Base-by-base conservation (phyloP, 2,113 vertebrate genomes). In the Siniperca knerii region DNA sequence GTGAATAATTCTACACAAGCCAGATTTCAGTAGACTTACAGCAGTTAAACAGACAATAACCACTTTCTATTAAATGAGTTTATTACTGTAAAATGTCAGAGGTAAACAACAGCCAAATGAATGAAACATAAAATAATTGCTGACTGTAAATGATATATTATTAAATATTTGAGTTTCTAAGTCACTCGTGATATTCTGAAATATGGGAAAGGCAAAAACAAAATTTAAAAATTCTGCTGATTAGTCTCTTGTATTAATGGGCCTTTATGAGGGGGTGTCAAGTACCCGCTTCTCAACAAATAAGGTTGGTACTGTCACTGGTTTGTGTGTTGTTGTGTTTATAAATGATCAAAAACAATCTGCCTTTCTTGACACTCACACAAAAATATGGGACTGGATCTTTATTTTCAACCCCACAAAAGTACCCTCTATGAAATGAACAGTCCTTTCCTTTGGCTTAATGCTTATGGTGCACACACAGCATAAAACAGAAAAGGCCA, bases 371-470 rank as follows among this genome's bases (percentile, higher is more conserved):
- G 9, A 50, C 23, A 0, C 6, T 2, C 10, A 46, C n/a, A 20
- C 48, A 42, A 54, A 54, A 16, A 60, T 67, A 50, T 10, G 4
- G 80, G 33, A 77, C 21, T 83, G 60, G 25, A 65, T 29, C 25
- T 55, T 65, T 71, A 70, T 46, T 70, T 68, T 54, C 8, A 61
- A 40, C 12, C 23, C 7, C 37, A 66, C 10, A 29, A 60, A 67
- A 52, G 4, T 42, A 16, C 21, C 23, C 16, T 48, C 40, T 13
- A 55, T 69, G 4, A 76, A 65, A 52, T 37, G 18, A 52, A 55
- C 12, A 18, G 13, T 52, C 2, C 33, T 44, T 33, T n/a, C 23
- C 46, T 35, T 23, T 64, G 46, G 18, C 48, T 52, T 20, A 61
- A 20, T 35, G 33, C 20, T 25, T 20, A 10, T 11, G 10, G 8